Evolutionary conservation across 1,140 invertebrate species (phyloP), one percentile per base, ranked within the genome.

Genomic region (Papilio dardanus): DNA sequence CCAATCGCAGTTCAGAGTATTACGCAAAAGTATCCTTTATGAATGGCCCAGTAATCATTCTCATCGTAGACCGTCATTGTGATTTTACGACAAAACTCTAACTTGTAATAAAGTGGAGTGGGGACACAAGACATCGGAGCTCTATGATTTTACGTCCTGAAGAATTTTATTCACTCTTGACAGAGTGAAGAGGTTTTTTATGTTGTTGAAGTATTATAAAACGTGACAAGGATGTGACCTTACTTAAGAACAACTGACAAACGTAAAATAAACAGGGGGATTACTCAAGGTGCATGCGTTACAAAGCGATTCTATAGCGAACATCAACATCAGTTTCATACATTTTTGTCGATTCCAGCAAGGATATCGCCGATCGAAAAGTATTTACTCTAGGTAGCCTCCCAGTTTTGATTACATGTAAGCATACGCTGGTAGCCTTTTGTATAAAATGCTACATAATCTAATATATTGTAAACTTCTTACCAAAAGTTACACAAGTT

Each of bases 31-130:
- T 24, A 14, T 40, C 35, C 67, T 69, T 42, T 69, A 69, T 69
- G 67, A 69, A 69, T 69, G 35, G 67, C 8, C n/a, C 67, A 28
- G 67, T 69, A 69, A 69, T 67, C 33, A 67, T 24, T 40, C 33
- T 69, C 33, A 40, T 69, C 31, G 66, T 19, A 31, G 33, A 40
- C 19, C 33, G 67, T 37, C 67, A 69, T 40, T 69, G 67, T 69
- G 67, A 69, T 42, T 69, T 69, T 69, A 69, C 67, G 65, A 66
- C 30, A 28, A 19, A 19, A 35, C 33, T 69, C 33, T 0, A 35
- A 40, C 19, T 69, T 37, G 67, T 69, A 37, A 68, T 68, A 69
- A 69, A 69, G 8, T 69, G 67, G 31, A 68, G 66, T 68, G 67
- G 35, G 16, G 12, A 28, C 54, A 10, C n/a, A 16, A 65, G 58